These are phyloP conservation scores for Melanotaenia trifasciata DNA, from an alignment of 2,797 vertebrate species.

Conservation along the genomic window DNA sequence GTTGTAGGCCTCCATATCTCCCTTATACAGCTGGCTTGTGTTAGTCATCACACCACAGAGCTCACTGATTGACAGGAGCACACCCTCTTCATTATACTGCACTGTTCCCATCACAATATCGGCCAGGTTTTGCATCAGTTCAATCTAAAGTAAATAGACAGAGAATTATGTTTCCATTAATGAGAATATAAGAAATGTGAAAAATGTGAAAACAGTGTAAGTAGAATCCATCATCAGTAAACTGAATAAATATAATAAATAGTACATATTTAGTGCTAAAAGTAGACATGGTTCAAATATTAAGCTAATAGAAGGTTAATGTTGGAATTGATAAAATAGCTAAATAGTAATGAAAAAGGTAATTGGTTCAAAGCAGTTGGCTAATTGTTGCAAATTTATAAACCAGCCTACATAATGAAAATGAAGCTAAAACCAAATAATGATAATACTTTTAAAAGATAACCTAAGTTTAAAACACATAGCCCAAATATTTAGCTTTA, in stretches of 20 bases:
- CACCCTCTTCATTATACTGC: constrained; percentile 84
- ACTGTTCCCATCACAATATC: constrained; percentile 84
- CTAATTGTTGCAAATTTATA: not conserved
- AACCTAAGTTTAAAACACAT: not conserved
- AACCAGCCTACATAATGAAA: not conserved
- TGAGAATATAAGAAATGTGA: not conserved
- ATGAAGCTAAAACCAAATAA: not conserved
- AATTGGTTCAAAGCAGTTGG: not conserved
- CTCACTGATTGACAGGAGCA: constrained; percentile 68
- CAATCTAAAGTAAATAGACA: constrained; percentile 34
- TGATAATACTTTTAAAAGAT: not conserved
- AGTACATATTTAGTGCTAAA: not conserved
- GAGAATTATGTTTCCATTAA: not conserved
- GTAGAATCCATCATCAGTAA: not conserved
- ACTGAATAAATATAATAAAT: not conserved
- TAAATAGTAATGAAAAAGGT: not conserved
- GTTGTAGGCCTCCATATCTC: constrained; percentile 51
- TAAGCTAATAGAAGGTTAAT: not conserved
- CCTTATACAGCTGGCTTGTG: constrained; percentile 25
- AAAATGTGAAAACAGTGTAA: not conserved
- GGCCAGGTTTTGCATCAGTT: constrained; percentile 82
- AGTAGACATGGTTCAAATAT: not conserved
- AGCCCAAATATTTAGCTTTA: not conserved
- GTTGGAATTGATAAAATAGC: not conserved
- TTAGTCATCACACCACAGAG: constrained; percentile 84